Evolutionary conservation across 2,888 invertebrate genomes (phyloP).

Genomic region (Eristalis arbustorum): DNA sequence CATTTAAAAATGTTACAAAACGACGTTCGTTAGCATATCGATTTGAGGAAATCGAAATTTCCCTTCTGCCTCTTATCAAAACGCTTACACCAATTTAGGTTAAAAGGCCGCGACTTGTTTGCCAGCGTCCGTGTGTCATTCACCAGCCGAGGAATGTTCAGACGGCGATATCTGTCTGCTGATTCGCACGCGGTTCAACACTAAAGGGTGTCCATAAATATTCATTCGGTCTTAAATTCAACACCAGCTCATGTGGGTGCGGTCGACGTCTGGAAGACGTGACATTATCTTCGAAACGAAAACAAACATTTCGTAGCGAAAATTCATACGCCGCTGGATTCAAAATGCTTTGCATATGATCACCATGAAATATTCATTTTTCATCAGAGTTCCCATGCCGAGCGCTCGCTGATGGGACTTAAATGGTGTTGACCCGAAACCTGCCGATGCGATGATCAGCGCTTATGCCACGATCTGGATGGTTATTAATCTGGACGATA

Average conservation of each 20-base stretch:
- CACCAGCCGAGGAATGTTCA: neutral
- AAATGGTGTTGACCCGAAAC: neutral
- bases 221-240: neutral
- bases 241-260: neutral
- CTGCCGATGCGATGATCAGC: neutral
- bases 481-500: conserved; percentile 9
- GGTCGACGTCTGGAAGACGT: neutral
- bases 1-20: too few species aligned
- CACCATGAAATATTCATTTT: neutral
- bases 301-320: neutral
- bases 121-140: neutral
- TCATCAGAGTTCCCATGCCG: neutral
- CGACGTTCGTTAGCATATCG: too few species aligned
- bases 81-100: too few species aligned
- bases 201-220: neutral
- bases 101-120: too few species aligned
- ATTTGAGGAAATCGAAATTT: too few species aligned
- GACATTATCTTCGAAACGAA: neutral
- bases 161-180: neutral
- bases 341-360: neutral
- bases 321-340: neutral
- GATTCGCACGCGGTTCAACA: neutral
- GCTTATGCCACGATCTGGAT: neutral
- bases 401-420: neutral
- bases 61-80: too few species aligned